These are phyloP conservation scores for Platanista minor DNA, from an alignment of 2,113 vertebrate species.

Conservation along the genomic window DNA sequence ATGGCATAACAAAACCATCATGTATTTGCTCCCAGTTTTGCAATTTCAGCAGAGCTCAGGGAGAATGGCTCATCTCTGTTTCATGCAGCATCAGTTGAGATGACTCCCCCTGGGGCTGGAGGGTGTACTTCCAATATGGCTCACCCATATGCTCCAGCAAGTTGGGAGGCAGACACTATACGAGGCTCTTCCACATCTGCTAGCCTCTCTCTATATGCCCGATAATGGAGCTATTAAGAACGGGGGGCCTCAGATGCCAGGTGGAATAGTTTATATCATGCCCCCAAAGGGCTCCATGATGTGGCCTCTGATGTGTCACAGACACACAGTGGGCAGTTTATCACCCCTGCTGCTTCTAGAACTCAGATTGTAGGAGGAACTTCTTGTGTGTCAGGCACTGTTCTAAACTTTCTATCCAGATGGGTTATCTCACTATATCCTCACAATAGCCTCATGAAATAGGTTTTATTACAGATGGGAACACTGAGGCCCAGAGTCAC, in stretches of 20 bases:
- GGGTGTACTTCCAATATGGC: background rate
- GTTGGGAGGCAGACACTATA: background rate
- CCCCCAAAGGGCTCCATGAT: background rate
- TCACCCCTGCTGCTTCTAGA: background rate
- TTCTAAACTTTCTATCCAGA: background rate
- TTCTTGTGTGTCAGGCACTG: background rate
- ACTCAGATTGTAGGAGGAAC: background rate
- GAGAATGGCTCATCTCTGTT: background rate
- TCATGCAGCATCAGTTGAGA: background rate
- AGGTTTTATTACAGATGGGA: background rate
- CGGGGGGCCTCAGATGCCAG: background rate
- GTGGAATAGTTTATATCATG: background rate
- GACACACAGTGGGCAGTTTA: background rate
- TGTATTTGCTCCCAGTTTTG: background rate
- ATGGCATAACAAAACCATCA: background rate
- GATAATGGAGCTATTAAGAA: background rate
- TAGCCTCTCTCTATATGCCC: background rate
- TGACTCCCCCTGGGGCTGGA: background rate
- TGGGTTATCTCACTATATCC: background rate
- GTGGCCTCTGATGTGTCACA: background rate
- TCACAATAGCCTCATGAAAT: background rate
- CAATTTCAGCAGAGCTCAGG: background rate
- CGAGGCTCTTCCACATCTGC: background rate
- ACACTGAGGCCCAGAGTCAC: background rate
- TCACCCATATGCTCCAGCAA: background rate